A percentile compares a stretch with the other conserved stretches of the same genome.
phyloP scores from a whole-genome alignment of 2,113 vertebrate species.

The Chaenogobius annularis region DNA sequence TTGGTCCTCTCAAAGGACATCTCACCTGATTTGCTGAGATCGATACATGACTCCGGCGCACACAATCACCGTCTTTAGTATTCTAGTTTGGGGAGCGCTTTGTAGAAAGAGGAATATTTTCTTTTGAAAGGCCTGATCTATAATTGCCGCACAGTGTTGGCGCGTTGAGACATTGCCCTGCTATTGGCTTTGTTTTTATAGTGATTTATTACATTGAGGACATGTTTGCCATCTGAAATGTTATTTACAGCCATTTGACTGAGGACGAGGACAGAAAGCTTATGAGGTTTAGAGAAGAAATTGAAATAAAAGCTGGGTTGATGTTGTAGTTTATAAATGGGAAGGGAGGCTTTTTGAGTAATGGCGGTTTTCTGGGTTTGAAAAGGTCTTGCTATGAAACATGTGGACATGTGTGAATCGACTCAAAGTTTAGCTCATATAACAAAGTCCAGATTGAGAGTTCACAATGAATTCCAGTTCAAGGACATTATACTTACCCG shows the following conservation, averaged over 20 bases:
- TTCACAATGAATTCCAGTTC: conserved; percentile 43
- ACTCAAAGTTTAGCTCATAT: conserved; percentile 31
- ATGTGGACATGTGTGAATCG: conserved; percentile 42
- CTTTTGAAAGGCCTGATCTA: conserved; percentile 51
- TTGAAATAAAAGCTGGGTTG: conserved; percentile 48
- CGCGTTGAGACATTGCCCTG: conserved; percentile 34
- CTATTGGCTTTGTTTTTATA: conserved; percentile 44
- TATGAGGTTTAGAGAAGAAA: conserved; percentile 42
- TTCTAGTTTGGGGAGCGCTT: conserved; percentile 32
- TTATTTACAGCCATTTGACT: conserved; percentile 47
- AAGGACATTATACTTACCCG: conserved; percentile 23
- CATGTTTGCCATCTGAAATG: conserved; percentile 40
- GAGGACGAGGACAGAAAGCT: conserved; percentile 36
- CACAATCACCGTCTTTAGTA: conserved; percentile 30
- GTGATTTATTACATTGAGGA: conserved; percentile 46
- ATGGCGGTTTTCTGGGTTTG: conserved; percentile 38
- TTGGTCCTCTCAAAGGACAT: conserved; percentile 48
- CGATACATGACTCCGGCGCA: conserved; percentile 37
- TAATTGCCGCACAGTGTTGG: conserved; percentile 44
- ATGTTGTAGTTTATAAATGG: conserved; percentile 53
- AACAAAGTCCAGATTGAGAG: conserved; percentile 48
- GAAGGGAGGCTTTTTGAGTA: conserved; percentile 52
- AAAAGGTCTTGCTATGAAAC: conserved; percentile 31
- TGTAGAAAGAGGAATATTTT: conserved; percentile 37
- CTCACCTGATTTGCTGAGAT: conserved; percentile 46